A percentile compares a stretch with the other conserved stretches of the same genome.
Evolutionary conservation across 2,888 invertebrate genomes (phyloP).

Genomic region (Erannis defoliaria): DNA sequence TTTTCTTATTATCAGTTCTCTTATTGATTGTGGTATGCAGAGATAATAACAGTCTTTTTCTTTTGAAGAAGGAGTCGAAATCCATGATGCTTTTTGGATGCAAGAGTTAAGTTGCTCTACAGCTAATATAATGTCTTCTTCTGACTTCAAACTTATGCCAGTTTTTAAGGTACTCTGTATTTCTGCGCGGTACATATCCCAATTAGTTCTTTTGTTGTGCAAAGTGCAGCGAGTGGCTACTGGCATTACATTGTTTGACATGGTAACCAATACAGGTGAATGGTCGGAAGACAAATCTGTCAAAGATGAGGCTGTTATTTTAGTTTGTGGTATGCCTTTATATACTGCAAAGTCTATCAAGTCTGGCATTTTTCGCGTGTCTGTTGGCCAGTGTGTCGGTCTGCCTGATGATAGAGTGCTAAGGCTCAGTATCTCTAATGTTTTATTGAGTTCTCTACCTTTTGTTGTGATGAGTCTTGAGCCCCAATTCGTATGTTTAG

Average conservation of each 20-base stretch:
- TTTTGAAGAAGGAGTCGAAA: neutral
- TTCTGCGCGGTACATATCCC: neutral
- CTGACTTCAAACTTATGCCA: neutral
- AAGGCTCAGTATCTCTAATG: neutral
- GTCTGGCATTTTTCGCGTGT: neutral
- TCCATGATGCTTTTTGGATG: neutral
- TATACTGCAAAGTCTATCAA: neutral
- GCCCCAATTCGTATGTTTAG: neutral
- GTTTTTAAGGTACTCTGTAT: neutral
- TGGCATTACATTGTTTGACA: neutral
- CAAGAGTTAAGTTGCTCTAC: neutral
- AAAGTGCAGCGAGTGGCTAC: neutral
- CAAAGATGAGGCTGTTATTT: neutral
- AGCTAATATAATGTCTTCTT: neutral
- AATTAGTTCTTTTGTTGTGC: neutral
- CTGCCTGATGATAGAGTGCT: neutral
- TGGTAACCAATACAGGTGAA: neutral
- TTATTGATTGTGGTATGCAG: neutral
- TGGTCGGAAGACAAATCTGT: neutral
- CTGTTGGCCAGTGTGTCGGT: neutral
- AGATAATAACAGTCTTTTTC: neutral
- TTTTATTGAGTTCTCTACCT: neutral
- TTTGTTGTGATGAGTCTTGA: neutral
- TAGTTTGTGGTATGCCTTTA: neutral
- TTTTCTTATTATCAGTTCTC: neutral